These are phyloP conservation scores for Axis porcinus DNA, from an alignment of 2,113 vertebrate species.

Conservation along the genomic window DNA sequence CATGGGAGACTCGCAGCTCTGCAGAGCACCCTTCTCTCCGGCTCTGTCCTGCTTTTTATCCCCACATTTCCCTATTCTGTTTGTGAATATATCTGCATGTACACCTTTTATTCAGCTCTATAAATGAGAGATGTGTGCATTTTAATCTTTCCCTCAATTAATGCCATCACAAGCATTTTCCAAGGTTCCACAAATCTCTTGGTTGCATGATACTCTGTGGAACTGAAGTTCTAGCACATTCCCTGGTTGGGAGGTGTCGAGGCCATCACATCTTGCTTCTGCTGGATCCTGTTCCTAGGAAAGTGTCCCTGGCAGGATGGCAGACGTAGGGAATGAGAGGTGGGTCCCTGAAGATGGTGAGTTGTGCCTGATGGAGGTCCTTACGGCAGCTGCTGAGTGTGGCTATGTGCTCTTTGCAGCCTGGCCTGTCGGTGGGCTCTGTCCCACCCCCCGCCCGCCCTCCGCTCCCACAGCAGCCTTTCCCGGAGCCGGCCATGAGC, in stretches of 20 bases:
- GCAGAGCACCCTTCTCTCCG: neutral
- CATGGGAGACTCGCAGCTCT: neutral
- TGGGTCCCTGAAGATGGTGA: too few species aligned
- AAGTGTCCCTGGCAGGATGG: neutral
- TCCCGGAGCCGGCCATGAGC: slow-evolving; percentile 78
- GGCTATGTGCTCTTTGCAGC: slow-evolving; percentile 68
- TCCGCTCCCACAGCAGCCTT: slow-evolving; percentile 77
- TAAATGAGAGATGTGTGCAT: too few species aligned
- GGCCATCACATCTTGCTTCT: neutral
- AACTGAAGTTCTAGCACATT: neutral
- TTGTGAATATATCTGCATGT: neutral
- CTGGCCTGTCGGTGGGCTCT: slow-evolving; percentile 49
- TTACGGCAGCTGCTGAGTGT: neutral
- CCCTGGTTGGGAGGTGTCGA: neutral
- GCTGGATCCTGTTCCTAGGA: neutral
- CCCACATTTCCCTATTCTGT: accelerated
- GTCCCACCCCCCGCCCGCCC: neutral
- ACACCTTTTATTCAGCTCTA: neutral
- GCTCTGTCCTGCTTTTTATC: neutral
- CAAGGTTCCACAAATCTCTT: neutral
- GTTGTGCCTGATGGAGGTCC: neutral
- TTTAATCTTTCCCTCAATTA: neutral
- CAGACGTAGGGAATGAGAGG: neutral
- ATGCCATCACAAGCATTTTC: neutral
- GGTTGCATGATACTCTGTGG: neutral